These are phyloP conservation scores for Bombus consobrinus DNA, from an alignment of 1,140 invertebrate genomes.

Conservation along the genomic window DNA sequence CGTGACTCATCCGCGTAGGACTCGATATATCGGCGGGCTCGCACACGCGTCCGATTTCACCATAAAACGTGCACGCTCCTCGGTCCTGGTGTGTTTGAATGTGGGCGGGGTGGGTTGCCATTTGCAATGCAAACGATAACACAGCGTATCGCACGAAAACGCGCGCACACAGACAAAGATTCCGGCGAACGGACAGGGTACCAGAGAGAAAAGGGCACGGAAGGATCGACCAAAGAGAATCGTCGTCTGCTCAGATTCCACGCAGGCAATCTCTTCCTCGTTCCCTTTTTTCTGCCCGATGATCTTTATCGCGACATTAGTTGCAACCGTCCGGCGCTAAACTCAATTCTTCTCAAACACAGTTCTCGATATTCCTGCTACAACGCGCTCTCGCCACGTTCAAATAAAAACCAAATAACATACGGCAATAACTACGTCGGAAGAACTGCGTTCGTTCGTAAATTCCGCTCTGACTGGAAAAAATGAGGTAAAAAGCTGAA, in stretches of 20 bases:
- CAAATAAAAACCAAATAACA: not conserved
- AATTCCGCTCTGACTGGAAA: too few species aligned
- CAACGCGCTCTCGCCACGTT: not conserved
- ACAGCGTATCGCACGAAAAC: constrained; percentile 73
- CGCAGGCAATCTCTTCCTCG: constrained; percentile 4
- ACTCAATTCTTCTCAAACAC: not conserved
- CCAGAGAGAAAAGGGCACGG: constrained; percentile 28
- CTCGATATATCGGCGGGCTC: constrained; percentile 59
- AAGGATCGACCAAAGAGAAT: constrained; percentile 41
- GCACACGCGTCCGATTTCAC: constrained; percentile 66
- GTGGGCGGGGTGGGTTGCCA: constrained; percentile 71
- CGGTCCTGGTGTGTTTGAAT: constrained; percentile 58
- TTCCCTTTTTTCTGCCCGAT: not conserved
- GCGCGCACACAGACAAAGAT: constrained; percentile 56
- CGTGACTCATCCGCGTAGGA: constrained; percentile 64
- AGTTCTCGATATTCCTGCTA: not conserved
- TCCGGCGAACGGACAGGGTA: constrained; percentile 35
- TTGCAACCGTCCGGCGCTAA: not conserved
- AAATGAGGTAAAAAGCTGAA: too few species aligned
- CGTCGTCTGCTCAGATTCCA: constrained; percentile 39
- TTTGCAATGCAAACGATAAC: constrained; percentile 77
- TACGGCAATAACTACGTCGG: too few species aligned
- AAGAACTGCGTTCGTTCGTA: not conserved
- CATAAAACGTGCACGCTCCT: constrained; percentile 66
- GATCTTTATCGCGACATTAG: constrained; percentile 9